These are phyloP conservation scores for Philantomba maxwellii DNA, from an alignment of 2,113 vertebrate species.

Conservation along the genomic window DNA sequence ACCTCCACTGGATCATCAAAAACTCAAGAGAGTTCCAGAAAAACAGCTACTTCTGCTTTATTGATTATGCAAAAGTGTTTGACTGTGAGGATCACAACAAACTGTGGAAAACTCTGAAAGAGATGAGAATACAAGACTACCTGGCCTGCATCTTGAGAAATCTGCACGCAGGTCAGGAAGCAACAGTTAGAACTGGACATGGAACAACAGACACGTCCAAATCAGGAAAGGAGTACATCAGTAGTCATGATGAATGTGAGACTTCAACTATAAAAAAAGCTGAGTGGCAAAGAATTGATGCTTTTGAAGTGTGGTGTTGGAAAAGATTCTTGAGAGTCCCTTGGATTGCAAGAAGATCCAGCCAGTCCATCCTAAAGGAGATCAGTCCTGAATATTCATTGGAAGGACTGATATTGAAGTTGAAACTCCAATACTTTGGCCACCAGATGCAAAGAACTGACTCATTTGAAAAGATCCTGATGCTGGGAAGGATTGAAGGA, in stretches of 20 bases:
- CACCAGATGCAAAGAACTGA: not conserved
- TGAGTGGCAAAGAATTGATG: not conserved
- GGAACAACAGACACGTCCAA: not conserved
- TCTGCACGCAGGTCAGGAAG: not conserved
- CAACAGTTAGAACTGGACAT: not conserved
- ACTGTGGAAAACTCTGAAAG: not conserved
- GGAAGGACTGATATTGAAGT: not conserved
- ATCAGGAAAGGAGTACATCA: not conserved
- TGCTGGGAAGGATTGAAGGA: not conserved
- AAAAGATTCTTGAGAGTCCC: not conserved
- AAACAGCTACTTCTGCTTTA: not conserved
- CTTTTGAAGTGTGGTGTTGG: not conserved
- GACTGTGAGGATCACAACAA: not conserved
- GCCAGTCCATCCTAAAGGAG: not conserved
- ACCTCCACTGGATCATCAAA: not conserved
- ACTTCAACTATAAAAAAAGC: not conserved
- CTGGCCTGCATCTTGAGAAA: not conserved
- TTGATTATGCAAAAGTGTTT: rapidly evolving
- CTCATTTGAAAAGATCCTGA: not conserved
- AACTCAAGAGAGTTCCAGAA: not conserved
- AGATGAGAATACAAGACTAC: not conserved
- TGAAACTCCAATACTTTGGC: not conserved
- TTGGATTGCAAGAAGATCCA: not conserved
- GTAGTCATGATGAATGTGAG: not conserved
- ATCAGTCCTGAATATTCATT: not conserved